phyloP scores from a whole-genome alignment of 2,888 invertebrate genomes.

The Tinea pellionella region DNA sequence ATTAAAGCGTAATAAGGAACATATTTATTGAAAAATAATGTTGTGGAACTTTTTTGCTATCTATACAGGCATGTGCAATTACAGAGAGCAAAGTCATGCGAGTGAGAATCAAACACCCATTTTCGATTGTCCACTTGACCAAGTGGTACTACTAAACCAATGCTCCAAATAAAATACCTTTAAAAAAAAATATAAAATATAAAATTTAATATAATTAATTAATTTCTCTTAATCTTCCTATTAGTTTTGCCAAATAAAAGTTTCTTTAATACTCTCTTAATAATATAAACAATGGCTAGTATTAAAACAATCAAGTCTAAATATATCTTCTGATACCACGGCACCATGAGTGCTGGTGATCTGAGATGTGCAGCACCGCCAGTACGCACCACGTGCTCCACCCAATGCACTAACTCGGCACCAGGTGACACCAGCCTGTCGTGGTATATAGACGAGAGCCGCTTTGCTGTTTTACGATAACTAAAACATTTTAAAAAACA shows the following conservation, averaged over 20 bases:
- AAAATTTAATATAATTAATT: too few species aligned
- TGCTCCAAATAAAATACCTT: too few species aligned
- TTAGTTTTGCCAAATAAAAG: not conserved
- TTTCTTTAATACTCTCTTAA: not conserved
- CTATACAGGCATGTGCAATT: too few species aligned
- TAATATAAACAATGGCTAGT: constrained; percentile 7
- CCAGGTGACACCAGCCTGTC: constrained; percentile 30
- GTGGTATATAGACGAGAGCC: constrained; percentile 34
- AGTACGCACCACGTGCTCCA: constrained; percentile 36
- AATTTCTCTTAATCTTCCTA: not conserved
- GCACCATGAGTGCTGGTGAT: constrained; percentile 30
- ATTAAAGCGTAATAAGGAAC: too few species aligned
- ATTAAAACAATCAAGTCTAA: constrained; percentile 29
- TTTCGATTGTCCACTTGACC: too few species aligned
- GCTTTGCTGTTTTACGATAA: constrained; percentile 29
- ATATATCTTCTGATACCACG: constrained; percentile 35
- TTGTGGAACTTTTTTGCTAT: too few species aligned
- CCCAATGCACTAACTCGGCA: constrained; percentile 35
- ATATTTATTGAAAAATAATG: too few species aligned
- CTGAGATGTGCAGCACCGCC: constrained; percentile 34
- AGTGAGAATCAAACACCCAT: too few species aligned
- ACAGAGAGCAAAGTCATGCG: too few species aligned
- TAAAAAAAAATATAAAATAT: too few species aligned
- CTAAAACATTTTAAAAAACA: too few species aligned
- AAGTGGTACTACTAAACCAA: too few species aligned